phyloP scores from a whole-genome alignment of 2,113 vertebrate genomes.

The Macquaria ambigua region DNA sequence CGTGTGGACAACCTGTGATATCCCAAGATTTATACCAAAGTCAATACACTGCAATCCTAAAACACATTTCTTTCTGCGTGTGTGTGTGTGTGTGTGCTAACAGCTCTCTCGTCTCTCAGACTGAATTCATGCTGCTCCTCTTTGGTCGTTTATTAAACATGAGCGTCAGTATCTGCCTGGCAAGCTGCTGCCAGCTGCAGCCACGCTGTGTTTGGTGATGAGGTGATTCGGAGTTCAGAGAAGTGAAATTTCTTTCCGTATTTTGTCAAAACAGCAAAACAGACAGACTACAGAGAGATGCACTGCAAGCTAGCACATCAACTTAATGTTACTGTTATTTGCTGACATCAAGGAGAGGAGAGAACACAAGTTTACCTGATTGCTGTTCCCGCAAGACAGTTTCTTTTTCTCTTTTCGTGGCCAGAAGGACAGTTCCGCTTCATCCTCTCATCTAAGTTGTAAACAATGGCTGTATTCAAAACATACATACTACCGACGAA shows the following conservation, averaged over 20 bases:
- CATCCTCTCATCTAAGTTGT: too few species aligned
- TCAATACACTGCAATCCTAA: conserved; percentile 12
- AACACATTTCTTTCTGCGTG: conserved; percentile 9
- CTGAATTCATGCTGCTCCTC: conserved; percentile 42
- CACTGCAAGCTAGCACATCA: too few species aligned
- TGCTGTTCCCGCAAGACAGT: too few species aligned
- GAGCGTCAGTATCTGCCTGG: conserved; percentile 22
- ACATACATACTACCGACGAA: too few species aligned
- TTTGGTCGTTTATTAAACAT: conserved; percentile 45
- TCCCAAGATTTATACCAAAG: conserved; percentile 14
- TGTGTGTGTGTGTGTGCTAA: conserved; percentile 6
- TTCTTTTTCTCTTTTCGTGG: too few species aligned
- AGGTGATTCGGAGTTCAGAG: conserved; percentile 55
- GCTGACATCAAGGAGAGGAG: too few species aligned
- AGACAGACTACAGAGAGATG: too few species aligned
- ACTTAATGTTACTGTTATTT: too few species aligned
- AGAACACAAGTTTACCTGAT: too few species aligned
- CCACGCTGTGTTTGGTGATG: conserved; percentile 33
- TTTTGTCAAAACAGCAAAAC: not conserved
- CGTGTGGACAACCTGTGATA: not conserved
- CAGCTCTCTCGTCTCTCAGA: conserved; percentile 8
- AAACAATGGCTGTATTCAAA: too few species aligned
- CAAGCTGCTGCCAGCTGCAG: conserved; percentile 40
- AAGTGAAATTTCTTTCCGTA: not conserved
- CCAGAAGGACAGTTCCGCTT: too few species aligned